Evolutionary conservation across 2,113 vertebrate genomes (phyloP).

Genomic region (Corythaeola cristata): DNA sequence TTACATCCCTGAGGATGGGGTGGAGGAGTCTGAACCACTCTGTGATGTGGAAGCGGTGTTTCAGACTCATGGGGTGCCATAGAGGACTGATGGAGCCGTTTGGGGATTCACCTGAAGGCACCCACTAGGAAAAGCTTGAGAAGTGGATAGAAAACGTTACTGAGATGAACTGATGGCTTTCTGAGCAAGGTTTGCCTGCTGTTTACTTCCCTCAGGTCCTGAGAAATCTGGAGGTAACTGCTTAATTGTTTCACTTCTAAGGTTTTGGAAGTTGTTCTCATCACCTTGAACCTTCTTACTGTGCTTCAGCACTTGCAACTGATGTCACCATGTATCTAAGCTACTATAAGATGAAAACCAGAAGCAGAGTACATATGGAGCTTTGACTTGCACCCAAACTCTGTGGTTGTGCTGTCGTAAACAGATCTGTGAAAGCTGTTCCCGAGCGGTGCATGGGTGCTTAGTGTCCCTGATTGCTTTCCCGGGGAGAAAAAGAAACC

Average conservation of each 20-base stretch:
- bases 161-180: not conserved
- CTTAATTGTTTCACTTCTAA: not conserved
- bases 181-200: not conserved
- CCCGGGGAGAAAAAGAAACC: too few relatives aligned
- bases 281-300: not conserved
- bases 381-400: not conserved
- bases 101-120: not conserved
- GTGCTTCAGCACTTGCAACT: not conserved
- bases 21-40: not conserved
- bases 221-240: not conserved
- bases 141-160: not conserved
- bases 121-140: not conserved
- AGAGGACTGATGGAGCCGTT: not conserved
- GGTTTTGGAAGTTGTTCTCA: not conserved
- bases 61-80: accelerated
- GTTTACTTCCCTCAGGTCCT: not conserved
- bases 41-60: not conserved
- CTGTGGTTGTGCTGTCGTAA: not conserved
- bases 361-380: not conserved
- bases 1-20: not conserved
- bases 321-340: not conserved
- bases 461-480: not conserved
- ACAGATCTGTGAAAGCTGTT: not conserved
- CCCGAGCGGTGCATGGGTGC: not conserved
- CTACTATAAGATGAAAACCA: not conserved